Evolutionary conservation across 2,888 invertebrate genomes (phyloP).

Genomic region (Mamestra brassicae): DNA sequence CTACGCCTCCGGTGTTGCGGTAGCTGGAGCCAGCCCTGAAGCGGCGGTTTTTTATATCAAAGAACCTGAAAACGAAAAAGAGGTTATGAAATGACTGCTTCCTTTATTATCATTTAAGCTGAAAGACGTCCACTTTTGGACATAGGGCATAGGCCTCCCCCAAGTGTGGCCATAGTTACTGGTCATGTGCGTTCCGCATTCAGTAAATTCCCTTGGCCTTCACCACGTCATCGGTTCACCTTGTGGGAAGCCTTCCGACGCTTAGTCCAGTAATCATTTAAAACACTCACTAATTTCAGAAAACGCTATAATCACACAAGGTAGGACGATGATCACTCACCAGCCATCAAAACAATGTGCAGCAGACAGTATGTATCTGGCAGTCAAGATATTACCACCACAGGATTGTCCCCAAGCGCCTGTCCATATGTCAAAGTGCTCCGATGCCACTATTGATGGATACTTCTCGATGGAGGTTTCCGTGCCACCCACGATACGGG

Average conservation of each 20-base stretch:
- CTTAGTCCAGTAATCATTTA: too few relatives aligned
- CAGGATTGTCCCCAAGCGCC: constrained; percentile 68
- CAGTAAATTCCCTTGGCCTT: too few relatives aligned
- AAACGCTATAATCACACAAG: too few relatives aligned
- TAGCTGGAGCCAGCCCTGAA: constrained; percentile 75
- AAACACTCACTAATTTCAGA: too few relatives aligned
- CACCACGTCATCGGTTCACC: too few relatives aligned
- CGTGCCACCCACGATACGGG: constrained; percentile 66
- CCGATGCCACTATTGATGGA: constrained; percentile 72
- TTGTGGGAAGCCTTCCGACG: too few relatives aligned
- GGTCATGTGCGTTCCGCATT: too few relatives aligned
- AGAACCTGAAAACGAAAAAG: background rate
- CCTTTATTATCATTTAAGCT: too few relatives aligned
- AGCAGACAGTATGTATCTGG: constrained; percentile 62
- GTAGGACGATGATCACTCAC: background rate
- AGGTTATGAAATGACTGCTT: too few relatives aligned
- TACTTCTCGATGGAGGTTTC: constrained; percentile 70
- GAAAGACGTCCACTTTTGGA: too few relatives aligned
- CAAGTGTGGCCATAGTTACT: too few relatives aligned
- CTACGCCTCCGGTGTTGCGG: constrained; percentile 75
- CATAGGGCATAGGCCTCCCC: too few relatives aligned
- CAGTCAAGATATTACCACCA: constrained; percentile 67
- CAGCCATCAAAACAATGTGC: constrained; percentile 66
- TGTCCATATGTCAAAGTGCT: constrained; percentile 42
- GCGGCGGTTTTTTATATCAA: constrained; percentile 15